Base-by-base conservation (phyloP, 2,797 vertebrate species). In the Arctocebus calabarensis region DNA sequence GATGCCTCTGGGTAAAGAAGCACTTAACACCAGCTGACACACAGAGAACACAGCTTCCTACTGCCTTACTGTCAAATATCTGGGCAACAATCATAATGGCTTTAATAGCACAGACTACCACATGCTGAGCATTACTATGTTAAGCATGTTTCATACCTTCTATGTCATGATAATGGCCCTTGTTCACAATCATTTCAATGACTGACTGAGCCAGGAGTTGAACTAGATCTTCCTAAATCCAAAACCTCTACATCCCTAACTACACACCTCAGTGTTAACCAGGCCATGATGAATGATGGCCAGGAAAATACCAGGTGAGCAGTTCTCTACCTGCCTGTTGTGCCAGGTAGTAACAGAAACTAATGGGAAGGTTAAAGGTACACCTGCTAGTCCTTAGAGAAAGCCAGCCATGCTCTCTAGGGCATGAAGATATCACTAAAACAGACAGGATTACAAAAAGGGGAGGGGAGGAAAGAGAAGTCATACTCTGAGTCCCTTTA, bases 341-440 rank as follows among this genome's bases (percentile, higher is more conserved):
- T 82, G 45, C 14, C 48, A 88, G 90, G n/a, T n/a, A 92, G 48
- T 85, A 82, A 92, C 11, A 57, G 22, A 91, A 94, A 57, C 32
- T 3, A 61, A 61, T 14, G 29, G 34, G 85, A 74, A 62, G 57
- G n/a, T 71, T 71, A 91, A 84, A 86, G 73, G 2, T 66, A 84
- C 6, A 55, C 16, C 13, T 68, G 13, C 45, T 34, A 68, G 27
- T 88, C 12, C 73, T 61, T 71, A n/a, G 19, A 2, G 40, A 88
- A 94, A 94, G 27, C n/a, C 25, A 78, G 3, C 17, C 62, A 8
- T 71, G 27, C n/a, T 57, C 40, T 20, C 64, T 71, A 27, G 73
- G 71, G 32, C 29, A 84, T 20, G 20, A 25, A 90, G 25, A 61
- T 29, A 84, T 84, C 48, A 73, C 25, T 85, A n/a, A 70, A 70